Percentiles rank a stretch among this genome's conserved stretches.
Evolutionary conservation across 2,888 invertebrate species (phyloP).

Genomic region (Temnothorax unifasciatus): DNA sequence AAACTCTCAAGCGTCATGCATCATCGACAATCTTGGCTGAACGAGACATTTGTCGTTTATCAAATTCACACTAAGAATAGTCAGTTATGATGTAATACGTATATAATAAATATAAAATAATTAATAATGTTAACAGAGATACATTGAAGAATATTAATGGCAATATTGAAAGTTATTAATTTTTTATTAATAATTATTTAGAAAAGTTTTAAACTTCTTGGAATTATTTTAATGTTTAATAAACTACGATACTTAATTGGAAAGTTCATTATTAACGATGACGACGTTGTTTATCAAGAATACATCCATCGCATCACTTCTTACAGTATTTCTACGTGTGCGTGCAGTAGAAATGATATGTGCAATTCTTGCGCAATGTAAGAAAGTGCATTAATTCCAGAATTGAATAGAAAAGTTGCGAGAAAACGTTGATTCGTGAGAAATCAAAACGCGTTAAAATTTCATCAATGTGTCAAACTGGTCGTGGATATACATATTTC

Average conservation of each 20-base stretch:
- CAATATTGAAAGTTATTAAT: neutral
- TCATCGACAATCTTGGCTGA: constrained; percentile 25
- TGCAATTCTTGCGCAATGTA: neutral
- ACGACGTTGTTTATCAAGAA: neutral
- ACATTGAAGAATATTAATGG: neutral
- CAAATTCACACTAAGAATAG: neutral
- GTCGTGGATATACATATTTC: neutral
- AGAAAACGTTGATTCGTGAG: neutral
- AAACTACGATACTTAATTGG: neutral
- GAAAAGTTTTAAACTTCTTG: neutral
- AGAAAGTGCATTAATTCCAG: constrained; percentile 2
- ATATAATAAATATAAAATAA: neutral
- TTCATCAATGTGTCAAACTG: neutral
- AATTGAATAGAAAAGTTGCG: constrained; percentile 4
- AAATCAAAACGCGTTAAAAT: neutral
- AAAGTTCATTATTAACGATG: neutral
- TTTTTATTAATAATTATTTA: neutral
- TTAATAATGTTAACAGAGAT: neutral
- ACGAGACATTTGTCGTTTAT: neutral
- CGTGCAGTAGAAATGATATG: neutral
- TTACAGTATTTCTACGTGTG: neutral
- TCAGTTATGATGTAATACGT: neutral
- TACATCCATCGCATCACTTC: neutral
- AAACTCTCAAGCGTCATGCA: neutral
- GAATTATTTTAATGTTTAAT: neutral